Base-by-base conservation (phyloP, 92 coral and sea anemone genomes). In the Porites divaricata region DNA sequence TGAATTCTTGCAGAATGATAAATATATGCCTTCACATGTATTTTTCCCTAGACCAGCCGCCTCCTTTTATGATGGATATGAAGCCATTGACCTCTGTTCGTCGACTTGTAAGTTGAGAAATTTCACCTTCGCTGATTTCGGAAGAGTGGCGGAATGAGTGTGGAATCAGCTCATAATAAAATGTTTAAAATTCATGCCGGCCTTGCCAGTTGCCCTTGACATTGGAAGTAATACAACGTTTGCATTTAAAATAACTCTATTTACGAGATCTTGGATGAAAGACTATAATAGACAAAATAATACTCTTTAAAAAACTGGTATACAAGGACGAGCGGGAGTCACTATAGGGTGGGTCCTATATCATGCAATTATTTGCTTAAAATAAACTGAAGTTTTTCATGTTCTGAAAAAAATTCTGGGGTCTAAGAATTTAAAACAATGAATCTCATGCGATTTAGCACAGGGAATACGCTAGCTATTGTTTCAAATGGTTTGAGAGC, bases 321-420 rank as follows among this genome's bases (percentile, higher is more conserved):
- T 16, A 1, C 8, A 14, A 14, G 57, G 79, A 56, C 57, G 59
- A 25, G 22, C 8, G 24, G 70, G 45, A 15, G 17, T 51, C 83
- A 8, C 75, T 51, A 17, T 24, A 1, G 84, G 75, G 20, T 15
- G 26, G 45, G 4, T 53, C 65, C 65, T 16, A 11, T 22, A 17
- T 23, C 52, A 51, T 50, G 84, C 11, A 41, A 35, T 35, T 57
- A 54, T 80, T 57, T 63, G 14, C 41, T 63, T 11, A 26, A 1
- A 35, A 68, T 50, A 49, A 80, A n/a, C n/a, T n/a, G n/a, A n/a
- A 80, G 35, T 68, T 20, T 56, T 80, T 35, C 35, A 41, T 80
- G 56, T 54, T n/a, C 20, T n/a, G 56, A 80, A 69, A 80, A 67
- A 80, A 68, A 28, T 54, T 41, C n/a, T 54, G 28, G 76, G 76